phyloP scores from a whole-genome alignment of 2,888 invertebrate species.

The Lepidochrysops patricia region DNA sequence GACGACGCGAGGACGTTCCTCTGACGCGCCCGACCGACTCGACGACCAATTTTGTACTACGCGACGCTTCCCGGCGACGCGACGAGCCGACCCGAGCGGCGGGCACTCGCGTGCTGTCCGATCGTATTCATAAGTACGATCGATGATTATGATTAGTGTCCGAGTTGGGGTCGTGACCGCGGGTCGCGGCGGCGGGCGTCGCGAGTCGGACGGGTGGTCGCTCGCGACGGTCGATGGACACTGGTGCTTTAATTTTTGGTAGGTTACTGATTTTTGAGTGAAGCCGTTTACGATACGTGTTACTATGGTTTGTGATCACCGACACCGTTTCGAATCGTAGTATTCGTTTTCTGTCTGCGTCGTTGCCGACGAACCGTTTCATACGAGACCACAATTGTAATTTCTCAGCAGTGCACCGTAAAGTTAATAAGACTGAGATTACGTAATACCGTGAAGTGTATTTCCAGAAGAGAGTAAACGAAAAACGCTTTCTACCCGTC shows the following conservation, averaged over 20 bases:
- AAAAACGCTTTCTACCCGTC: constrained; percentile 72
- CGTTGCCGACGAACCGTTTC: constrained; percentile 15
- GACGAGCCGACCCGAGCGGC: constrained; percentile 36
- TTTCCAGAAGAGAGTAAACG: constrained; percentile 63
- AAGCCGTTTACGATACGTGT: constrained; percentile 41
- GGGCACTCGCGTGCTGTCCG: constrained; percentile 49
- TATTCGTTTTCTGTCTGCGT: constrained; percentile 19
- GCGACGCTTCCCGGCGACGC: constrained; percentile 55
- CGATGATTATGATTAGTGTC: constrained; percentile 35
- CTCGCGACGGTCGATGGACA: constrained; percentile 48
- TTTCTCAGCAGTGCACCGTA: constrained; percentile 49
- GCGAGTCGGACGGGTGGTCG: constrained; percentile 24
- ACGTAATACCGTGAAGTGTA: constrained; percentile 66
- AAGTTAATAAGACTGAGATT: constrained; percentile 69
- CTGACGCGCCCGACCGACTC: constrained; percentile 48
- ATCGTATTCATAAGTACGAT: constrained; percentile 49
- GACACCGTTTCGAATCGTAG: constrained; percentile 45
- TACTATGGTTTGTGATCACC: constrained; percentile 39
- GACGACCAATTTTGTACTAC: constrained; percentile 70
- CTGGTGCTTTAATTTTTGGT: constrained; percentile 64
- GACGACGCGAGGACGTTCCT: constrained; percentile 59
- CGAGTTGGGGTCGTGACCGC: constrained; percentile 37
- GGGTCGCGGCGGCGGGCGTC: constrained; percentile 23
- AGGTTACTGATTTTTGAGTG: constrained; percentile 33
- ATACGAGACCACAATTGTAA: constrained; percentile 12